Base-by-base conservation (phyloP, 1,140 invertebrate species). In the Eufriesea mexicana region DNA sequence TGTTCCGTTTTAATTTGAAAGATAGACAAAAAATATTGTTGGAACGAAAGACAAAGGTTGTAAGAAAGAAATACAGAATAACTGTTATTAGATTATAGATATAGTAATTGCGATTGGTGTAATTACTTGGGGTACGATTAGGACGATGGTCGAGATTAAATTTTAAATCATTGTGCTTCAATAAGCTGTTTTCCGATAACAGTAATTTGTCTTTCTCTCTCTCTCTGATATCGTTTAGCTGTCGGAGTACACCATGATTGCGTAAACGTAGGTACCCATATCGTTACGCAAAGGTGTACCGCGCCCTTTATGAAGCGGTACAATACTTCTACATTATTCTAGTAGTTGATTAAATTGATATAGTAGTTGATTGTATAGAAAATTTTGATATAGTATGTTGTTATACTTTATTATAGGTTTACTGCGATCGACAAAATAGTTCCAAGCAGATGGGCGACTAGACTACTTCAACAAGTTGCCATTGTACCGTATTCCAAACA, bases 201-300 rank as follows among this genome's bases (percentile, higher is more conserved):
- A 23, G 6, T 23, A 35, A 68, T 23, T 57, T 70, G 42, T n/a
- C 57, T 78, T 49, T 5, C 28, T 45, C 42, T 42, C 25, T 45
- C 2, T 51, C 28, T 42, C 20, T 16, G 10, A 1, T 28, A 25
- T 74, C 18, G 42, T 62, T 61, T 6, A 16, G 23, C 1, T 55
- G 51, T 45, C 10, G 28, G 25, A 20, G 6, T 45, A 7, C 5
- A 6, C 2, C 20, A 18, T 35, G 45, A 68, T 78, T 54, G 55
- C 57, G 81, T 78, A 70, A 83, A 71, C 35, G 28, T 14, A 8
- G 10, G 7, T 20, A 6, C 25, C 67, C 23, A 7, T 78, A 51
- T 45, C 23, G 55, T 83, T 78, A 62, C 28, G 66, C 45, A 70
- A 83, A 77, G 20, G 28, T 67, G 42, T 83, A 83, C 81, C 81